Conservation (phyloP, 2,888 invertebrate genomes). For the Nemotelus nigrinus region DNA sequence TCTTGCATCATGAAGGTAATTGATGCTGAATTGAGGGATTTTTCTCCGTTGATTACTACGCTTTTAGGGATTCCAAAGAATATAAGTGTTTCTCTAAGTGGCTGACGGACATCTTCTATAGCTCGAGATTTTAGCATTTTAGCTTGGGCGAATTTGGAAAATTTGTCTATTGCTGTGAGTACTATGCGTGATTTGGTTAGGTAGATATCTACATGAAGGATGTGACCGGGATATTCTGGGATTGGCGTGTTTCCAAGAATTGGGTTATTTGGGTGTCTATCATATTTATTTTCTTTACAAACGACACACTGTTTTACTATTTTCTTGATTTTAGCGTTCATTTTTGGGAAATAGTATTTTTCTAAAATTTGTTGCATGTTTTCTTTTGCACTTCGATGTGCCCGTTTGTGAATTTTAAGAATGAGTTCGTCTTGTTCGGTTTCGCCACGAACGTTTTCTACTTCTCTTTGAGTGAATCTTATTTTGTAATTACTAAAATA, state of each 20-base stretch:
- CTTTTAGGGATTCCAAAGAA: slow-evolving; percentile 34
- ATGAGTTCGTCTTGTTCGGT: not conserved
- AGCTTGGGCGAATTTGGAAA: slow-evolving; percentile 46
- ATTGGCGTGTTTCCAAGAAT: slow-evolving; percentile 40
- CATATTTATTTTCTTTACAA: slow-evolving; percentile 21
- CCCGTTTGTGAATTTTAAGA: not conserved
- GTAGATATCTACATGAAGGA: slow-evolving; percentile 23
- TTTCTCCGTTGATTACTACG: slow-evolving; percentile 47
- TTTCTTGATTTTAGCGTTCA: slow-evolving; percentile 44
- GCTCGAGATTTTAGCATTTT: slow-evolving; percentile 37
- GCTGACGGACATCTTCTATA: no score
- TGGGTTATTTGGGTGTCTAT: slow-evolving; percentile 45
- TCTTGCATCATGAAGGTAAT: slow-evolving; percentile 41
- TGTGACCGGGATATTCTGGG: slow-evolving; percentile 45
- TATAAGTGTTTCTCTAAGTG: slow-evolving; percentile 22
- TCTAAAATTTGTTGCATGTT: slow-evolving; percentile 29
- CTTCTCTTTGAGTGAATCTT: not conserved
- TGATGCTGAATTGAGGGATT: slow-evolving; percentile 32
- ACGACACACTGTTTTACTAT: slow-evolving; percentile 39
- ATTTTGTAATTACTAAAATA: slow-evolving; percentile 4
- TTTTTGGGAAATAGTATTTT: slow-evolving; percentile 43
- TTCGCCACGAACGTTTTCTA: not conserved
- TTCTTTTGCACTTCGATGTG: slow-evolving; percentile 41
- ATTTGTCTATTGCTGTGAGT: slow-evolving; percentile 48
- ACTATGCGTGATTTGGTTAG: slow-evolving; percentile 40